Conservation (phyloP, 2,888 invertebrate genomes). For the Dioctria rufipes region DNA sequence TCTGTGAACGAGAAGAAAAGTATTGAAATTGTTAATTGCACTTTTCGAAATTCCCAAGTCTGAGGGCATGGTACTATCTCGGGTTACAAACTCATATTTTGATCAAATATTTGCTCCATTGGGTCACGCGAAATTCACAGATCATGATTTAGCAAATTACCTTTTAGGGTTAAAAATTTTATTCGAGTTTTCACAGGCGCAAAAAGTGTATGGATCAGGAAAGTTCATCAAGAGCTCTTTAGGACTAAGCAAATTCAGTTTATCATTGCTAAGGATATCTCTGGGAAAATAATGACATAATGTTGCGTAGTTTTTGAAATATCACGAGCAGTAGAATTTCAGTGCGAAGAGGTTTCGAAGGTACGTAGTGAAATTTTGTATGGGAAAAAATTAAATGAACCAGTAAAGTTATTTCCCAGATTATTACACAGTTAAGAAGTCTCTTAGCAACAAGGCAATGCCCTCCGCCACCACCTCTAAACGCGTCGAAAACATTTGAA, state of each 20-base stretch:
- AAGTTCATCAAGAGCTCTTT: constrained; percentile 66
- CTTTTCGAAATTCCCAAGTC: constrained; percentile 66
- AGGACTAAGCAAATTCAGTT: constrained; percentile 67
- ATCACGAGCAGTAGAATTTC: constrained; percentile 68
- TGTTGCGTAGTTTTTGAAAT: constrained; percentile 67
- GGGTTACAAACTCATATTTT: constrained; percentile 68
- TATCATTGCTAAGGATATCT: constrained; percentile 67
- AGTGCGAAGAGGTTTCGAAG: constrained; percentile 66
- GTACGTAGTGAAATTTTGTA: constrained; percentile 59
- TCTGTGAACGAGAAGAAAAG: constrained; percentile 35
- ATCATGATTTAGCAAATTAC: constrained; percentile 66
- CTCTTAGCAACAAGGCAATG: not conserved
- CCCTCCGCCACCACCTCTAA: not conserved
- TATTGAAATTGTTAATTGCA: constrained; percentile 64
- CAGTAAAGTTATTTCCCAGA: not conserved
- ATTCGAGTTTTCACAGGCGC: constrained; percentile 68
- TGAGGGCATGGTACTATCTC: constrained; percentile 67
- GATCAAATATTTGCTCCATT: constrained; percentile 68
- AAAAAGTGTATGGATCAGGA: constrained; percentile 68
- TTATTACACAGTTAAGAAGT: constrained; percentile 5
- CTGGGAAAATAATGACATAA: constrained; percentile 64
- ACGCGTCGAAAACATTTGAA: not conserved
- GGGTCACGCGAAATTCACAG: constrained; percentile 54
- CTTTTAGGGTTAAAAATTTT: constrained; percentile 66
- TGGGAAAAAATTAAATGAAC: not conserved